A percentile compares a stretch with the other conserved stretches of the same genome.
These are phyloP conservation scores for Caenorhabditis panamensis DNA, from an alignment of 2,888 invertebrate species.

Conservation along the genomic window DNA sequence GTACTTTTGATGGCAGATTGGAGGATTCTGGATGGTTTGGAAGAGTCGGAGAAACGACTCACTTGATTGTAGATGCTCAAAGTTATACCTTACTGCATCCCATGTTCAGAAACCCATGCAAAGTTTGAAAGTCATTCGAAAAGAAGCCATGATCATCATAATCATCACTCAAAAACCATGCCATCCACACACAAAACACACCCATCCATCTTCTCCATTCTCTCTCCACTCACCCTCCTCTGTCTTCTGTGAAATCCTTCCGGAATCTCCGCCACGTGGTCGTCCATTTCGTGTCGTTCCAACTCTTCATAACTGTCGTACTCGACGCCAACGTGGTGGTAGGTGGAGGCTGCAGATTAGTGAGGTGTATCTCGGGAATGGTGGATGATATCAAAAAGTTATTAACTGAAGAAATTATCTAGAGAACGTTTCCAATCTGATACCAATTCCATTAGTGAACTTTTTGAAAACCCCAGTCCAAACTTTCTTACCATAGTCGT, in stretches of 20 bases:
- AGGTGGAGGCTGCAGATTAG: constrained; percentile 49
- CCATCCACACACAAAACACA: neutral
- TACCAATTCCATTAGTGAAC: neutral
- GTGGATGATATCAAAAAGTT: neutral
- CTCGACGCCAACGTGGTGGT: constrained; percentile 63
- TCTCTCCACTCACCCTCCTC: constrained; percentile 67
- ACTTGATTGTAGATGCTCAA: too few species aligned
- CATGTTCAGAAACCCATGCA: neutral
- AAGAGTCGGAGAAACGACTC: too few species aligned
- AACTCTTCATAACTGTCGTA: constrained; percentile 73
- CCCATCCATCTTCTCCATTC: too few species aligned
- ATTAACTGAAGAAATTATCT: neutral
- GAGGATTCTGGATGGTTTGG: too few species aligned
- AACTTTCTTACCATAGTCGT: constrained; percentile 39
- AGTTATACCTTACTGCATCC: too few species aligned
- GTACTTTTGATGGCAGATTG: neutral
- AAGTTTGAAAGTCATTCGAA: neutral
- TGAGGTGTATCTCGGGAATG: too few species aligned
- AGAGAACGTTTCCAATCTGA: neutral
- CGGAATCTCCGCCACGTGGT: constrained; percentile 78
- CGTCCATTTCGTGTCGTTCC: constrained; percentile 77
- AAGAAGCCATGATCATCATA: too few species aligned
- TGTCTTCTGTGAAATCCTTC: constrained; percentile 72
- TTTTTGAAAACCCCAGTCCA: neutral
- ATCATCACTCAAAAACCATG: neutral